Conservation (phyloP, 2,888 invertebrate species). For the Charanyca ferruginea region DNA sequence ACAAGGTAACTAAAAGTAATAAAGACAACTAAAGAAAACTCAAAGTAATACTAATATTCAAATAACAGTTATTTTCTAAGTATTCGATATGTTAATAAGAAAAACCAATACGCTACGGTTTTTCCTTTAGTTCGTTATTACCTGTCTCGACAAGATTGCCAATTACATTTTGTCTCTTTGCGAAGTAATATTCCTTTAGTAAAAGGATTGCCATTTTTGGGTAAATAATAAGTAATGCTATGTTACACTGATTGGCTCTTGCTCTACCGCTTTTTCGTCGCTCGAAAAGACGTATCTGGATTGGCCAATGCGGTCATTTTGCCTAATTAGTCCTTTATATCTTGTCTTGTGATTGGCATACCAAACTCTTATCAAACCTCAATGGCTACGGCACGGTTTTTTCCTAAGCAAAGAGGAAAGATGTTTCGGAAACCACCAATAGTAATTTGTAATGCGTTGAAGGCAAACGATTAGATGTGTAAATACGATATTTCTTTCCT, state of each 20-base stretch:
- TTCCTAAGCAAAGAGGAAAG: too few relatives aligned
- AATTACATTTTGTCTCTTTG: constrained; percentile 28
- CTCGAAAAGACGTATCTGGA: constrained; percentile 4
- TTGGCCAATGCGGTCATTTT: constrained; percentile 6
- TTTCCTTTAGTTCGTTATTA: constrained; percentile 28
- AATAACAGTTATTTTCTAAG: constrained; percentile 6
- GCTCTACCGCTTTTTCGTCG: constrained; percentile 10
- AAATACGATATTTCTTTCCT: too few relatives aligned
- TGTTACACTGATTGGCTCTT: constrained; percentile 17
- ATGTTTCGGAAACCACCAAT: too few relatives aligned
- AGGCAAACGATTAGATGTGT: too few relatives aligned
- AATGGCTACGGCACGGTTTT: background rate
- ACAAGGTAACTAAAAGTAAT: background rate
- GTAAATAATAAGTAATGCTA: constrained; percentile 7
- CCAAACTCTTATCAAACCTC: background rate
- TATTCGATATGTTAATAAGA: constrained; percentile 25
- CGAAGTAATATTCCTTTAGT: background rate
- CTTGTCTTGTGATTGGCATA: constrained; percentile 3
- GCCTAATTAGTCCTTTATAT: constrained; percentile 17
- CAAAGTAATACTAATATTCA: background rate
- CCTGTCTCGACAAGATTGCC: constrained; percentile 18
- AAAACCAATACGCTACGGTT: constrained; percentile 19
- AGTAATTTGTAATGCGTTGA: too few relatives aligned
- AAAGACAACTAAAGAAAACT: constrained; percentile 3
- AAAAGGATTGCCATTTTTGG: constrained; percentile 8